These are phyloP conservation scores for Silurus glanis DNA, from an alignment of 2,113 vertebrate species.

Conservation along the genomic window DNA sequence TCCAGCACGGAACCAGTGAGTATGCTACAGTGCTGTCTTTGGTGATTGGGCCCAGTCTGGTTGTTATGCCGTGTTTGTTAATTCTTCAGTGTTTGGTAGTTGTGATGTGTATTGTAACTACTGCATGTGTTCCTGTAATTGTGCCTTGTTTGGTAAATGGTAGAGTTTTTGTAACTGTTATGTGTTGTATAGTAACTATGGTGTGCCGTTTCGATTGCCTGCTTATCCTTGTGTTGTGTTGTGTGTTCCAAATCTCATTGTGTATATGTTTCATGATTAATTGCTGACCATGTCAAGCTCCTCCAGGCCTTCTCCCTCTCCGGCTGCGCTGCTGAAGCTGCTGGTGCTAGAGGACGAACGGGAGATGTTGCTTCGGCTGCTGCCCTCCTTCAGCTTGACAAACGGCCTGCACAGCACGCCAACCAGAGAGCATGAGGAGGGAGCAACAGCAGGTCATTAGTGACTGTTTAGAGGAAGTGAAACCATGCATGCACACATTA, in stretches of 20 bases:
- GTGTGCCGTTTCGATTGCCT: background rate
- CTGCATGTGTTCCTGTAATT: background rate
- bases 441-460: background rate
- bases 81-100: background rate
- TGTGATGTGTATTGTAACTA: background rate
- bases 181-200: background rate
- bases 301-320: conserved; percentile 88
- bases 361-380: conserved; percentile 86
- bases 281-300: conserved; percentile 85
- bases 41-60: background rate
- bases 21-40: no score
- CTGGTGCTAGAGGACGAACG: conserved; percentile 95
- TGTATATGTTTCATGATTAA: background rate
- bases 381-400: conserved; percentile 86
- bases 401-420: conserved; percentile 73
- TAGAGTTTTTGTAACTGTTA: background rate
- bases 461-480: background rate
- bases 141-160: background rate
- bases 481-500: background rate
- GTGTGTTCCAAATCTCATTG: no score
- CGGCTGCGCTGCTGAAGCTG: conserved; percentile 95
- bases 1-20: no score
- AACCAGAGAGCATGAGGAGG: background rate
- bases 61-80: background rate
- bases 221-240: background rate